Conservation (phyloP, 2,888 invertebrate genomes). For the Lordiphosa fenestrarum region DNA sequence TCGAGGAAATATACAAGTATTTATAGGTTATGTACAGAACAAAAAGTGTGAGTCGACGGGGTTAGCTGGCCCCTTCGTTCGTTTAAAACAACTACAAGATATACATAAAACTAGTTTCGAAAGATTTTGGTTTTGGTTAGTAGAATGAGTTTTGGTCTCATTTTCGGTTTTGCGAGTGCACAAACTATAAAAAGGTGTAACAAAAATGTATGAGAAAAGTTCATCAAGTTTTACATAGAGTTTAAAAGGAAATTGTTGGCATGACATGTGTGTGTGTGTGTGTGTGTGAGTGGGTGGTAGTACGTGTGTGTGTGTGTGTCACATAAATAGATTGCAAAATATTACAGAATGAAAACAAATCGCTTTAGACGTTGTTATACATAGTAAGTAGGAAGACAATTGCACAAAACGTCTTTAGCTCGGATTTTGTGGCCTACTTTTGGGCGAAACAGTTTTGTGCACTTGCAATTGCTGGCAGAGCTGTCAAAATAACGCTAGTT, state of each 20-base stretch:
- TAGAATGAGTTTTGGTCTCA: constrained; percentile 22
- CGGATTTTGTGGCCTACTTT: no score
- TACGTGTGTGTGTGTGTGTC: constrained; percentile 15
- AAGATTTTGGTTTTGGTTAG: constrained; percentile 10
- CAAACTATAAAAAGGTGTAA: constrained; percentile 13
- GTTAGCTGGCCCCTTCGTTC: neutral
- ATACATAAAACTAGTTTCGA: constrained; percentile 43
- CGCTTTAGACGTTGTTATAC: neutral
- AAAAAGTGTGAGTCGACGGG: constrained; percentile 1
- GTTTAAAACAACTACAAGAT: constrained; percentile 59
- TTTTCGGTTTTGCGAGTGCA: constrained; percentile 5
- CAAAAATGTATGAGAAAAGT: constrained; percentile 11
- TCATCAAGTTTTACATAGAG: neutral
- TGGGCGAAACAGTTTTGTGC: no score
- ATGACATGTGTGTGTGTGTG: constrained; percentile 10
- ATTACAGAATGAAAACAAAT: constrained; percentile 60
- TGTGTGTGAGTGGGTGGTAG: constrained; percentile 9
- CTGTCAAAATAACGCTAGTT: no score
- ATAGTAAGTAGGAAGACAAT: no score
- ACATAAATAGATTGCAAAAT: constrained; percentile 62
- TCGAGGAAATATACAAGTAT: neutral
- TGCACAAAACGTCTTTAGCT: no score
- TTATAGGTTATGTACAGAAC: constrained; percentile 6
- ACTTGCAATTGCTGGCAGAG: no score
- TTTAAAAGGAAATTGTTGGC: constrained; percentile 7